Evolutionary conservation across 2,113 vertebrate genomes (phyloP).

Genomic region (Podilymbus podiceps): DNA sequence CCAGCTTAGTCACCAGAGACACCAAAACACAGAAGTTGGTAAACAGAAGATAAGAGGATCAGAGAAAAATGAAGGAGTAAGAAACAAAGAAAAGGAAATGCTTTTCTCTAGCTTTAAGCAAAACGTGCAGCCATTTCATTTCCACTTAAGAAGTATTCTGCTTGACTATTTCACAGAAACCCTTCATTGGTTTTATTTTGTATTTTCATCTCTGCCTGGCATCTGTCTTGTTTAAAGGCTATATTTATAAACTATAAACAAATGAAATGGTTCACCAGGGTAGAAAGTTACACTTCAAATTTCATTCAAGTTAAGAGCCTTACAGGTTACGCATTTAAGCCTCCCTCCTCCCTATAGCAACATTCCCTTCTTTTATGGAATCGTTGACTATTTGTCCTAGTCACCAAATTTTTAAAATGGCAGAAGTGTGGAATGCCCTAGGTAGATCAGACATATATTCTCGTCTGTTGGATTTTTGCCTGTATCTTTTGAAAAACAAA

Average conservation of each 20-base stretch:
- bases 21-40: neutral
- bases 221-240: neutral
- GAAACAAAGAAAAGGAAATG: neutral
- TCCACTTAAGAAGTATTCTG: neutral
- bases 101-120: neutral
- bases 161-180: neutral
- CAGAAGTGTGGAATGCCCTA: neutral
- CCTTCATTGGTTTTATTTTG: neutral
- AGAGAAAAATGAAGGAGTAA: neutral
- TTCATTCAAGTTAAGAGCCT: neutral
- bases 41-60: conserved; percentile 1
- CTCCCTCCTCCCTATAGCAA: neutral
- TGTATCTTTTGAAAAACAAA: neutral
- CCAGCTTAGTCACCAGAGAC: conserved; percentile 20
- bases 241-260: neutral
- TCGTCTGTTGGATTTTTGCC: neutral
- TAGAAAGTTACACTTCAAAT: neutral
- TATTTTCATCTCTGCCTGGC: neutral
- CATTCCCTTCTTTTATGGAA: neutral
- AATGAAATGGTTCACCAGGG: neutral
- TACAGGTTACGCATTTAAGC: neutral
- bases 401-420: neutral
- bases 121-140: neutral
- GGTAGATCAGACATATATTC: neutral
- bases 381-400: neutral